phyloP scores from a whole-genome alignment of 2,888 invertebrate genomes.

The Orchesella flavescens region DNA sequence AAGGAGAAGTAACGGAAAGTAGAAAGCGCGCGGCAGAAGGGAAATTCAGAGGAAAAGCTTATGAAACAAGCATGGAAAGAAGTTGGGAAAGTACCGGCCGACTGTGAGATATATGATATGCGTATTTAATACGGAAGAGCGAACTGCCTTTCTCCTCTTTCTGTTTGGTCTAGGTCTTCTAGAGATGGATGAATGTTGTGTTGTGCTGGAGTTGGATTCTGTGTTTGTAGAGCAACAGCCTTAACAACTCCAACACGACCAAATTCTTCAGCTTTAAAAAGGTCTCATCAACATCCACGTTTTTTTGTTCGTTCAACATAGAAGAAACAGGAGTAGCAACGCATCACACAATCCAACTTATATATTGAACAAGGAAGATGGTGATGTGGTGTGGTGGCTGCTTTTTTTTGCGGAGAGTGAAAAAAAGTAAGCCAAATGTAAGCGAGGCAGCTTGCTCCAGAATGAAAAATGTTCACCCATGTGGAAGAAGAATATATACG shows the following conservation, averaged over 20 bases:
- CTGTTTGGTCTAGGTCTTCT: background rate
- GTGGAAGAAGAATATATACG: constrained; percentile 42
- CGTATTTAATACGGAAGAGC: constrained; percentile 26
- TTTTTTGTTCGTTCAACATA: background rate
- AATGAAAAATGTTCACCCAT: constrained; percentile 56
- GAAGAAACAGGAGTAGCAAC: too few species aligned
- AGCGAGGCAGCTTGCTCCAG: background rate
- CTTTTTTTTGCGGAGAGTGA: constrained; percentile 15
- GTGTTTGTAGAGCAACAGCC: too few species aligned
- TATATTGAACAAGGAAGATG: background rate
- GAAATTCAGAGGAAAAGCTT: background rate
- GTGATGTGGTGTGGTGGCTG: constrained; percentile 17
- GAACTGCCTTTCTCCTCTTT: background rate
- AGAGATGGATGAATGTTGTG: too few species aligned
- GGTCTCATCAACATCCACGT: background rate
- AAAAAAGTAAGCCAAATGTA: constrained; percentile 38
- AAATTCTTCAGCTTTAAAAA: background rate
- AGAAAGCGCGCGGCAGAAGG: constrained; percentile 1
- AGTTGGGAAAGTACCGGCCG: background rate
- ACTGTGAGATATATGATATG: constrained; percentile 32
- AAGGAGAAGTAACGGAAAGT: constrained; percentile 12
- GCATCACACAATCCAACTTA: too few species aligned
- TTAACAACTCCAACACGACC: too few species aligned
- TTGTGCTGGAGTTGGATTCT: too few species aligned
- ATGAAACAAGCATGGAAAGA: background rate